Evolutionary conservation across 2,888 invertebrate species (phyloP).

Genomic region (Sericinus montela): DNA sequence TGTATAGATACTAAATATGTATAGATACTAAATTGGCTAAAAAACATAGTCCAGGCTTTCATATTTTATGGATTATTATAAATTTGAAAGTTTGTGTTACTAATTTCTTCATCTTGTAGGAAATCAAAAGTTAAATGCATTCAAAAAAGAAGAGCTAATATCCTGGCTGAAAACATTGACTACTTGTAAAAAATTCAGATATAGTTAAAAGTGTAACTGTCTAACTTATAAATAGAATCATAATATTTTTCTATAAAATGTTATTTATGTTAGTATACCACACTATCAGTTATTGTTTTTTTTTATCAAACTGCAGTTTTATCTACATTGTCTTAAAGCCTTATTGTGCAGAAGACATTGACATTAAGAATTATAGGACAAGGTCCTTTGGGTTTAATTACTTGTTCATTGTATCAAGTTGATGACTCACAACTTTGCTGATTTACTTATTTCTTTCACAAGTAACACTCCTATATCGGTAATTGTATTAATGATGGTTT

Average conservation of each 20-base stretch:
- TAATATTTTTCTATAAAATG: not conserved
- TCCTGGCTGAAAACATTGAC: too few species aligned
- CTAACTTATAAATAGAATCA: too few species aligned
- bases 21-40: too few species aligned
- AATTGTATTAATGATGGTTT: too few species aligned
- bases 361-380: constrained; percentile 5
- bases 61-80: too few species aligned
- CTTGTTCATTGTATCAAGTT: constrained; percentile 8
- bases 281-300: not conserved
- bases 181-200: too few species aligned
- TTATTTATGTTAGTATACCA: not conserved
- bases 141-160: too few species aligned
- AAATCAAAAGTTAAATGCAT: too few species aligned
- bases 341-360: constrained; percentile 6
- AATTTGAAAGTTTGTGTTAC: too few species aligned
- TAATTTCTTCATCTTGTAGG: too few species aligned
- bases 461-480: not conserved
- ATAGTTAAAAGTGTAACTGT: too few species aligned
- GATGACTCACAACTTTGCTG: constrained; percentile 2
- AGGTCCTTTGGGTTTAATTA: constrained; percentile 10
- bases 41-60: too few species aligned
- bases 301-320: not conserved
- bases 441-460: constrained; percentile 1
- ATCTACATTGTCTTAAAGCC: not conserved
- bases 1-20: not conserved